These are phyloP conservation scores for Syrphus vitripennis DNA, from an alignment of 2,888 invertebrate genomes.

Conservation along the genomic window DNA sequence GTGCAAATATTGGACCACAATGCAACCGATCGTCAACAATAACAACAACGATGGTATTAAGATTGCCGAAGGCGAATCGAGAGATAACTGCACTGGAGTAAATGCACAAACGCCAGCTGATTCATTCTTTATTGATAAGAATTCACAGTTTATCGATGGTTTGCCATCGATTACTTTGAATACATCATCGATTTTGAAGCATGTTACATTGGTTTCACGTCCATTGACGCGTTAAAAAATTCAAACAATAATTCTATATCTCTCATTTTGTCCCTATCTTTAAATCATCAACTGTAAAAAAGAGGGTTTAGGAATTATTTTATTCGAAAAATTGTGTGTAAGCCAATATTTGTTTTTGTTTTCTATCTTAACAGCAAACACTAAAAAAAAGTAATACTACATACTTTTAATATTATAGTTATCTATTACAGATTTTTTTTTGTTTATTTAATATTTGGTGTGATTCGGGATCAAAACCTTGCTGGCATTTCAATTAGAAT, in stretches of 20 bases:
- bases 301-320: not conserved
- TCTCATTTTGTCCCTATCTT: not conserved
- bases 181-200: slow-evolving; percentile 76
- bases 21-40: slow-evolving; percentile 71
- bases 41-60: slow-evolving; percentile 35
- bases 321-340: slow-evolving; percentile 10
- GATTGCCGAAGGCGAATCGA: slow-evolving; percentile 39
- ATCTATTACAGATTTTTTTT: not conserved
- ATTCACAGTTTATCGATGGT: slow-evolving; percentile 68
- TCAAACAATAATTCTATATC: not conserved
- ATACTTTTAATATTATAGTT: not conserved
- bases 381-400: not conserved
- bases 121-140: slow-evolving; percentile 75
- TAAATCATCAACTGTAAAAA: not conserved
- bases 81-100: slow-evolving; percentile 34
- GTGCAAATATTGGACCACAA: slow-evolving; percentile 77
- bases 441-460: not conserved
- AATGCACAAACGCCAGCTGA: slow-evolving; percentile 63
- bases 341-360: slow-evolving; percentile 9
- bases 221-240: slow-evolving; percentile 76
- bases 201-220: slow-evolving; percentile 76
- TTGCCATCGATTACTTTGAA: slow-evolving; percentile 69
- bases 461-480: not conserved
- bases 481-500: not conserved
- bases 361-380: slow-evolving; percentile 35